A percentile compares a stretch with the other conserved stretches of the same genome.
phyloP scores from a whole-genome alignment of 2,113 vertebrate species.

The Megaceryle torquata region DNA sequence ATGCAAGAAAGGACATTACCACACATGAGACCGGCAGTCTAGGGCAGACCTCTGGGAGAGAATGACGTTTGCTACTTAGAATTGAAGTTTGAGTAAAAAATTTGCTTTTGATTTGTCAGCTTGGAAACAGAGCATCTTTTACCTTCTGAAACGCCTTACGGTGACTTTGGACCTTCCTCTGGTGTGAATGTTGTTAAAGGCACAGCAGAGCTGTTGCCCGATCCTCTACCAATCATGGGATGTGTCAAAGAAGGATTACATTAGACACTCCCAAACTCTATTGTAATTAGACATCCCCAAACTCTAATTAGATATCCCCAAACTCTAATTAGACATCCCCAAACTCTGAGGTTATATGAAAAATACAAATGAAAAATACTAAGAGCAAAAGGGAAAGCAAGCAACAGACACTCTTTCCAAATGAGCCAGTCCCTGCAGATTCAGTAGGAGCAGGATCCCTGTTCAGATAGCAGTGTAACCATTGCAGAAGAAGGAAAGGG shows the following conservation, averaged over 20 bases:
- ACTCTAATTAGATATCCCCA: neutral
- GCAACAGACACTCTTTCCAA: neutral
- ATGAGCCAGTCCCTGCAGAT: neutral
- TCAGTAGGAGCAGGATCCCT: neutral
- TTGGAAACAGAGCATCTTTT: neutral
- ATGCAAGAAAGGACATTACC: neutral
- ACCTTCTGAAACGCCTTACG: neutral
- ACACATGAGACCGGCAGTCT: neutral
- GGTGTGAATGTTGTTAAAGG: neutral
- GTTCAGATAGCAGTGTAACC: neutral
- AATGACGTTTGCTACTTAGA: neutral
- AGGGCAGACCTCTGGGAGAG: neutral
- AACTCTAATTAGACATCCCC: neutral
- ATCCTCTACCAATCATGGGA: neutral
- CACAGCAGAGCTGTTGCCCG: neutral
- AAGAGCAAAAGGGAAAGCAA: neutral
- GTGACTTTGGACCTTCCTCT: neutral
- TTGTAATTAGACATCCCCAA: neutral
- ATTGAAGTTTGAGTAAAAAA: neutral
- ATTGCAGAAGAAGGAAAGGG: neutral
- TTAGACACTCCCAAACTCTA: neutral
- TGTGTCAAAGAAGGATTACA: neutral
- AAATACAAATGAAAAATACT: neutral
- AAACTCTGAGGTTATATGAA: fast-evolving
- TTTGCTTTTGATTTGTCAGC: neutral